Base-by-base conservation (phyloP, 2,888 invertebrate genomes). In the Temnothorax rugatulus region DNA sequence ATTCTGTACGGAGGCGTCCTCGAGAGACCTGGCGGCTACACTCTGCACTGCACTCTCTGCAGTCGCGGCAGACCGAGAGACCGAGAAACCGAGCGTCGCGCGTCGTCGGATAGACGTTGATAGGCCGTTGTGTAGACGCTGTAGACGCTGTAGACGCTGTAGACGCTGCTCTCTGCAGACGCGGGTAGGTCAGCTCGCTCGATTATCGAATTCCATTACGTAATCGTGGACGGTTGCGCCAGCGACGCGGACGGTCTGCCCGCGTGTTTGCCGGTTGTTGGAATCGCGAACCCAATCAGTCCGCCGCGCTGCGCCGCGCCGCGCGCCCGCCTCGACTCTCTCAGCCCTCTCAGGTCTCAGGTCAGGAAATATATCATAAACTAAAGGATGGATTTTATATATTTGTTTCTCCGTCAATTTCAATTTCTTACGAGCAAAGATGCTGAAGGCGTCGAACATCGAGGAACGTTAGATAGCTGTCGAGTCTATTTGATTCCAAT, bases 161-260 rank as follows among this genome's bases (percentile, higher is more conserved):
- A 75, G 61, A 61, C 29, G 13, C 21, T 29, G 29, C 29, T 29
- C 29, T 29, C 29, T 3, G 29, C 29, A 29, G 29, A 29, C 29
- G 38, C 59, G n/a, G 47, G 18, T 50, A 41, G 41, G 52, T 66
- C 15, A 8, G 52, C 64, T 64, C 50, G 76, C 76, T 77, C 66
- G 54, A 66, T 77, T 77, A 66, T 77, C 66, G 66, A 66, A 77
- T 66, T 61, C 52, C 54, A 66, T 77, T 77, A 77, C 29, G 34
- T 77, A 77, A 77, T 77, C 52, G 52, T 41, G 41, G 18, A 9
- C 41, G 66, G 4, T 77, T 77, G 66, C 77, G 41, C 52, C 76
- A 76, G 38, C 25, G 34, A 13, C n/a, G n/a, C n/a, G n/a, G n/a
- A n/a, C 64, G n/a, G 47, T n/a, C 47, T 21, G 64, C 41, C 64